Percentiles rank a stretch among this genome's conserved stretches.
phyloP scores from a whole-genome alignment of 1,140 invertebrate species.

The Patella vulgata region DNA sequence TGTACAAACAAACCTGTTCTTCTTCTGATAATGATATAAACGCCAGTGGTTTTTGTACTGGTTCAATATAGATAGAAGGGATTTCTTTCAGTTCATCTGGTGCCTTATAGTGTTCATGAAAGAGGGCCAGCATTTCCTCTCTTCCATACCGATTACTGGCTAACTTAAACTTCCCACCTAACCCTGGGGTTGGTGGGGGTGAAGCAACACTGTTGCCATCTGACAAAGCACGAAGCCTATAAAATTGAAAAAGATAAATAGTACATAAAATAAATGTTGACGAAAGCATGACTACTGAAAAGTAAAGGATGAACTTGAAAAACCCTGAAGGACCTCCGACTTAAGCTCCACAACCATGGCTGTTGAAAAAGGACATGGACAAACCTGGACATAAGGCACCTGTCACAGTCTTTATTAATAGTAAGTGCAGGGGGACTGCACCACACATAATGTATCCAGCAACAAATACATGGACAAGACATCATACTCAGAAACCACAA shows the following conservation, averaged over 20 bases:
- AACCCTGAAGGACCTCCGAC: neutral
- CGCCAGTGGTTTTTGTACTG: constrained; percentile 80
- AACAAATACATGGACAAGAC: too few relatives aligned
- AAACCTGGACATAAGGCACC: too few relatives aligned
- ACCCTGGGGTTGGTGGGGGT: constrained; percentile 61
- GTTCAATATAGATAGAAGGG: constrained; percentile 77
- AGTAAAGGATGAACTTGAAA: neutral
- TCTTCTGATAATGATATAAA: constrained; percentile 82
- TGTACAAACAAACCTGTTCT: constrained; percentile 81
- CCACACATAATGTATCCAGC: too few relatives aligned
- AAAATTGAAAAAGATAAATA: constrained; percentile 11
- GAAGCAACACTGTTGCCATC: constrained; percentile 63
- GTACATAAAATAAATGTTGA: neutral
- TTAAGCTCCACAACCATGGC: too few relatives aligned
- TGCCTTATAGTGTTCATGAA: constrained; percentile 75
- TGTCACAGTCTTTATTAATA: too few relatives aligned
- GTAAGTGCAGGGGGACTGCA: too few relatives aligned
- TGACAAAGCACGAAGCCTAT: constrained; percentile 68
- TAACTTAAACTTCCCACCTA: constrained; percentile 69
- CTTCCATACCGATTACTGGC: constrained; percentile 84
- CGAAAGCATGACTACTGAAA: too few relatives aligned
- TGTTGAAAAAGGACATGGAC: too few relatives aligned
- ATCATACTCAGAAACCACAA: too few relatives aligned
- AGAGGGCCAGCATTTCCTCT: constrained; percentile 89
- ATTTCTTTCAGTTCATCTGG: constrained; percentile 75